phyloP scores from a whole-genome alignment of 2,797 vertebrate species.

The Tokudaia muenninki region DNA sequence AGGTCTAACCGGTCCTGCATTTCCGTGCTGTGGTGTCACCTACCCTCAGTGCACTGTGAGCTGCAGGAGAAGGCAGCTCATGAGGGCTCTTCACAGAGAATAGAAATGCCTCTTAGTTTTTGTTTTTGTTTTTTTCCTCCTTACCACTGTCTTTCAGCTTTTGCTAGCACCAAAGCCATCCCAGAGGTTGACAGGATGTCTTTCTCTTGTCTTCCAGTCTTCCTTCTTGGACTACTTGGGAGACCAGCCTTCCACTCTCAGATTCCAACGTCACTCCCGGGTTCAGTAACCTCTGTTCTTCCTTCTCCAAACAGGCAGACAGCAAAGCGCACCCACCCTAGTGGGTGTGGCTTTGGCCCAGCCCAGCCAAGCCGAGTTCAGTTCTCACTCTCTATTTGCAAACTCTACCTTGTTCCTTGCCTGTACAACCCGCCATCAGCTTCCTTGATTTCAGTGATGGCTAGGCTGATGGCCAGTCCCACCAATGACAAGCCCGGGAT shows the following conservation, averaged over 20 bases:
- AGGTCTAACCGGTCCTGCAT: neutral
- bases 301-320: neutral
- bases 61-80: neutral
- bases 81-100: conserved; percentile 8
- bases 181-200: neutral
- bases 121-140: neutral
- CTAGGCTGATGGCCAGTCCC: rapidly evolving
- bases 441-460: neutral
- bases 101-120: conserved; percentile 11
- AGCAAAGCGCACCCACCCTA: neutral
- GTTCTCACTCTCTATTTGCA: neutral
- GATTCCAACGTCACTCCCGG: neutral
- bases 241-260: neutral
- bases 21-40: conserved; percentile 8
- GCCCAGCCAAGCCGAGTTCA: neutral
- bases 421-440: neutral
- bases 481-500: rapidly evolving
- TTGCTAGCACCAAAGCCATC: conserved; percentile 24
- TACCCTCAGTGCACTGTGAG: neutral
- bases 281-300: neutral
- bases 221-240: neutral
- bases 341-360: neutral
- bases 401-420: neutral
- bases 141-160: neutral
- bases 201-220: neutral